phyloP scores from a whole-genome alignment of 2,113 vertebrate species.

The Neoarius graeffei region DNA sequence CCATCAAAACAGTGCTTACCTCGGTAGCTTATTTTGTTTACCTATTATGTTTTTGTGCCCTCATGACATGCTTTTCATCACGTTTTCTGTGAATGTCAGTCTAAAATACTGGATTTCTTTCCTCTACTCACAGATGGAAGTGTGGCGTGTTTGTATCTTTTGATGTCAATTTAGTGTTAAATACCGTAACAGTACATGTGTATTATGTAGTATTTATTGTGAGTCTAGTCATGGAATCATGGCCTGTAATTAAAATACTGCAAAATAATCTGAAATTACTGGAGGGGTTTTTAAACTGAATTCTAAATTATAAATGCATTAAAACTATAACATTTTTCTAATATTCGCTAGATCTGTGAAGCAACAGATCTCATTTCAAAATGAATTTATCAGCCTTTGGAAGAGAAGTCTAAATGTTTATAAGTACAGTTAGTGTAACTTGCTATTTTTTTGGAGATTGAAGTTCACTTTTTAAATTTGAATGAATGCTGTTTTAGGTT shows the following conservation, averaged over 20 bases:
- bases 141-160: neutral
- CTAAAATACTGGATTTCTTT: neutral
- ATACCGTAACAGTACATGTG: neutral
- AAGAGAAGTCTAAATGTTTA: neutral
- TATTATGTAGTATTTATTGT: neutral
- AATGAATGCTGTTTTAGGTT: neutral
- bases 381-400: neutral
- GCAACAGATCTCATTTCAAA: neutral
- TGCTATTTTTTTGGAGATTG: neutral
- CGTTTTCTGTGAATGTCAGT: neutral
- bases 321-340: neutral
- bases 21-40: neutral
- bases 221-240: neutral
- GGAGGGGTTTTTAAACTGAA: neutral
- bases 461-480: neutral
- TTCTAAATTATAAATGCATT: neutral
- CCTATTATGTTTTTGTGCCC: neutral
- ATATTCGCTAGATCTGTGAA: neutral
- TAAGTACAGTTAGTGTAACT: neutral
- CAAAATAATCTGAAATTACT: neutral
- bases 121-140: neutral
- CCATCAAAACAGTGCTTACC: neutral
- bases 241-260: neutral
- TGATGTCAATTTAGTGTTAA: conserved; percentile 26
- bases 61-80: neutral